Evolutionary conservation across 2,113 vertebrate species (phyloP).

Genomic region (Hemiscyllium ocellatum): DNA sequence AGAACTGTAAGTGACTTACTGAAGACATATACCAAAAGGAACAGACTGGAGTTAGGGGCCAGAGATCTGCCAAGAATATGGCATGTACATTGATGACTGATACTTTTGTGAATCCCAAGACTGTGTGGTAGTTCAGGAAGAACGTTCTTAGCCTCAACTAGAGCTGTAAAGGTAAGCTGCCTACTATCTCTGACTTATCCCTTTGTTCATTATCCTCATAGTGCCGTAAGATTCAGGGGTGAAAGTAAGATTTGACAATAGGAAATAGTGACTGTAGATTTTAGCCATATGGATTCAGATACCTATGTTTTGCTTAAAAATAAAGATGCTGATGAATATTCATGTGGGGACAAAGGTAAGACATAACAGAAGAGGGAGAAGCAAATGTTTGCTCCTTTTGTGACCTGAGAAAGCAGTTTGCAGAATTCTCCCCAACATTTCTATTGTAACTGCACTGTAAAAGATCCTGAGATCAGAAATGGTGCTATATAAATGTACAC

Average conservation of each 20-base stretch:
- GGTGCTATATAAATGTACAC: neutral
- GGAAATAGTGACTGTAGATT: neutral
- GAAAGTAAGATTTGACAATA: neutral
- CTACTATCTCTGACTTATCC: neutral
- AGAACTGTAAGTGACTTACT: neutral
- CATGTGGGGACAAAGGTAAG: neutral
- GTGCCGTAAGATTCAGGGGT: neutral
- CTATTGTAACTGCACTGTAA: neutral
- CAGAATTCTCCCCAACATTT: neutral
- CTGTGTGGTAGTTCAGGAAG: neutral
- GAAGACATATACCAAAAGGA: neutral
- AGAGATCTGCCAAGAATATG: neutral
- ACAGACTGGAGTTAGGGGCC: neutral
- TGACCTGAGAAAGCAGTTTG: neutral
- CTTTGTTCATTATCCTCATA: neutral
- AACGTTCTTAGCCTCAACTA: neutral
- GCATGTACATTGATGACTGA: neutral
- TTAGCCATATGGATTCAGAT: neutral
- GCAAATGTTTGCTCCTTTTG: neutral
- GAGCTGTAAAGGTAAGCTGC: neutral
- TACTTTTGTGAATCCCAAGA: neutral
- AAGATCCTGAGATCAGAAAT: neutral
- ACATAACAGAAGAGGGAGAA: neutral
- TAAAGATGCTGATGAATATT: neutral
- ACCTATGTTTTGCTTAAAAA: neutral